Evolutionary conservation across 1,140 invertebrate species (phyloP), one percentile per base, ranked within the genome.

Genomic region (Micrasema longulum): DNA sequence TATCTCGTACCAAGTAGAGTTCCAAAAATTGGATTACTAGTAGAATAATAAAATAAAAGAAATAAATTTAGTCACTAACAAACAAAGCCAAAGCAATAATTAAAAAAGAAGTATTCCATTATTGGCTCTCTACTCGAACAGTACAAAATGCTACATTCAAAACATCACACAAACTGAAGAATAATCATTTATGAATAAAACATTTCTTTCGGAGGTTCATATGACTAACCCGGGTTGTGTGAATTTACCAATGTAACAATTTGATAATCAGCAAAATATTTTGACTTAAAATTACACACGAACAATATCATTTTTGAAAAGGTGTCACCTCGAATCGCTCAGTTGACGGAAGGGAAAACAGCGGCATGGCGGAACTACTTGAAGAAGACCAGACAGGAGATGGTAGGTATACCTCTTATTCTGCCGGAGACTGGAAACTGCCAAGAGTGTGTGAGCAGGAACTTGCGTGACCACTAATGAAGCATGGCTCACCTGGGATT

Each of bases 401-500:
- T 69, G 65, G 26, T 62, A 66, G 66, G 50, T 74, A 74, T 74
- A 74, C 73, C 73, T 74, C 73, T 55, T 64, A 64, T 52, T 45
- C 64, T 26, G 73, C 69, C 12, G 10, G 10, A 7, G n/a, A 12
- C n/a, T n/a, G n/a, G n/a, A 43, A 16, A 20, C 36, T 11, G 41
- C 18, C 2, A 41, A 20, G 20, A 12, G 2, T 18, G 0, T 11
- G n/a, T n/a, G n/a, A n/a, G n/a, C n/a, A n/a, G n/a, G n/a, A n/a
- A n/a, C n/a, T n/a, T n/a, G n/a, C n/a, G n/a, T n/a, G n/a, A n/a
- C n/a, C 65, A 68, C 66, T 74, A 71, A 74, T 74, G 43, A 71
- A 74, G 65, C 69, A 53, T 68, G 69, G 69, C 73, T 75, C 73
- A 75, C 73, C 73, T 75, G 73, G 73, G 70, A 72, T 68, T 71